Base-by-base conservation (phyloP, 2,888 invertebrate genomes). In the Pocota personata region DNA sequence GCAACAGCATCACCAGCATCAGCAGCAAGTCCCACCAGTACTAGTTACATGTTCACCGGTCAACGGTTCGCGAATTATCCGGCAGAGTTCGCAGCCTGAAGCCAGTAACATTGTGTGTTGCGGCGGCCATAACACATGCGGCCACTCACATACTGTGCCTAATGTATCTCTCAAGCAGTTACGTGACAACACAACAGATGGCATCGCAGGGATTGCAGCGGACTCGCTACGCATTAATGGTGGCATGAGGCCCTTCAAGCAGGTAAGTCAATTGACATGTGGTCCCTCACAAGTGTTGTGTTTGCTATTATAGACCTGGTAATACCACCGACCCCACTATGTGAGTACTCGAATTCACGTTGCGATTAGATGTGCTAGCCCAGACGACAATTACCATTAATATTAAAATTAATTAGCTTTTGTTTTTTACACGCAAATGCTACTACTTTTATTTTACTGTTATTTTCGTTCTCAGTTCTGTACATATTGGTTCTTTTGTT, bases 161-260 rank as follows among this genome's bases (percentile, higher is more conserved):
- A 97, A 97, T 93, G 96, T 97, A 91, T 97, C 97, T 46, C 93
- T 97, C 90, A 95, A 97, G 90, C 97, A 97, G 92, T 94, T 97
- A 75, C 94, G 97, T 88, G 93, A 93, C 67, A 96, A 96, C 93
- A 95, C 95, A 55, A 95, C 95, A 87, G 97, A 97, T 91, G 97
- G 97, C 88, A 97, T 98, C 88, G 98, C 98, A 58, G 97, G 97
- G 91, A 98, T 99, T 90, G 98, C 98, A 21, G 98, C 98, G 64
- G 98, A 98, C 93, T 98, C 98, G 78, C 95, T 98, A 89, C 95
- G 98, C 90, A 97, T 98, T 93, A 98, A 98, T 93, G 99, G 98
- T 88, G 98, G 98, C 90, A 97, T 98, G 95, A 95, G 98, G 89
- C 98, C 97, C 92, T 98, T 98, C 93, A 97, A 97, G 93, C 98